These are phyloP conservation scores for Muschampia staudingeri DNA, from an alignment of 2,888 invertebrate species.

Conservation along the genomic window DNA sequence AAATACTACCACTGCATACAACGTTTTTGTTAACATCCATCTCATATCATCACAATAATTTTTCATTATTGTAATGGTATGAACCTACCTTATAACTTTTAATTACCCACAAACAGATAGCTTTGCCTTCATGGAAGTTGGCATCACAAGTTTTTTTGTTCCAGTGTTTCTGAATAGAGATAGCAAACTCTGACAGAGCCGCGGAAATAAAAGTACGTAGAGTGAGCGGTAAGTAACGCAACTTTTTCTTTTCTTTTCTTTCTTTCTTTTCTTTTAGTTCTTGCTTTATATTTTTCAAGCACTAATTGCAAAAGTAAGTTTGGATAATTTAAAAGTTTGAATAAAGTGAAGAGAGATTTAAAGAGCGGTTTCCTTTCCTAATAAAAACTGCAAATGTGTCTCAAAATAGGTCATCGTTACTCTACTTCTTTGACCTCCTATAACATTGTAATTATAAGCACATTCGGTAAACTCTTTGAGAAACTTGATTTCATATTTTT, in stretches of 20 bases:
- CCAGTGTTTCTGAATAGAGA: slow-evolving; percentile 12
- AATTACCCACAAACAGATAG: background rate
- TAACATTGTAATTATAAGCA: background rate
- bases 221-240: slow-evolving; percentile 25
- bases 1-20: no score
- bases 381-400: slow-evolving; percentile 38
- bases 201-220: slow-evolving; percentile 21
- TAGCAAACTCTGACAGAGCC: slow-evolving; percentile 17
- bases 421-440: background rate
- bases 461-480: background rate
- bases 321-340: slow-evolving; percentile 35
- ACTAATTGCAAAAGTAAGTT: slow-evolving; percentile 46
- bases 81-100: background rate
- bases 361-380: slow-evolving; percentile 38
- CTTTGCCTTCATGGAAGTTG: background rate
- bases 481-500: background rate
- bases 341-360: slow-evolving; percentile 33
- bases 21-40: no score
- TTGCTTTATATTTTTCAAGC: slow-evolving; percentile 32
- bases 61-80: background rate
- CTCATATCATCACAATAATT: no score
- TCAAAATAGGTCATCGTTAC: slow-evolving; percentile 33
- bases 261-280: slow-evolving; percentile 27
- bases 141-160: slow-evolving; percentile 23
- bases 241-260: slow-evolving; percentile 32